Base-by-base conservation (phyloP, 2,888 invertebrate species). In the Furcula furcula region DNA sequence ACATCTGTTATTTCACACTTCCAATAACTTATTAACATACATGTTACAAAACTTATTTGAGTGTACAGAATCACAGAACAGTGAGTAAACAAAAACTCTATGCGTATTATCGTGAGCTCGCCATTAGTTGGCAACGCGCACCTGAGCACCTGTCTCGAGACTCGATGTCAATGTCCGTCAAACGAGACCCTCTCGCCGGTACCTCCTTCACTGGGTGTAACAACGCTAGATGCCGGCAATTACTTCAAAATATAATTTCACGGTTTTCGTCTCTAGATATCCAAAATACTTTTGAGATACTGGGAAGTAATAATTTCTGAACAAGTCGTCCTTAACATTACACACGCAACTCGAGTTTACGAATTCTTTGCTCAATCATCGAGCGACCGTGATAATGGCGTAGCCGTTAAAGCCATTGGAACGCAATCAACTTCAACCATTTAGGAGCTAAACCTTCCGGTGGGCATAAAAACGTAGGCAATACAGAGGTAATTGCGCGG, bases 141-240 rank as follows among this genome's bases (percentile, higher is more conserved):
- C 81, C 84, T 84, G 63, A 66, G 60, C 84, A 83, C 81, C 84
- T 84, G 83, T 74, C 69, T 55, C 58, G 65, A 62, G 50, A 48
- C 57, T 57, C 49, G 76, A 79, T 79, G 86, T 86, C 86, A 87
- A 84, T 78, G 86, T 61, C 86, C 86, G 84, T 86, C 83, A 82
- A 81, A 76, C 75, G 74, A 66, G 60, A 60, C 63, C 55, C 59
- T 55, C 40, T 33, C 40, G 31, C 41, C 38, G 41, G 46, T 34
- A 34, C 48, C 33, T 40, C 49, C 49, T 34, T 46, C 31, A 41
- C 46, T 36, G 37, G 46, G 36, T 44, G n/a, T 43, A 51, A 41
- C 45, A 41, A 38, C 31, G 32, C 37, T 29, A 33, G 28, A 26
- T 34, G 27, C 31, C 19, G 26, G 7, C 20, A 11, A 28, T 23